A percentile compares a stretch with the other conserved stretches of the same genome.
Evolutionary conservation across 2,888 invertebrate genomes (phyloP).

Genomic region (Heliothis peltigera): DNA sequence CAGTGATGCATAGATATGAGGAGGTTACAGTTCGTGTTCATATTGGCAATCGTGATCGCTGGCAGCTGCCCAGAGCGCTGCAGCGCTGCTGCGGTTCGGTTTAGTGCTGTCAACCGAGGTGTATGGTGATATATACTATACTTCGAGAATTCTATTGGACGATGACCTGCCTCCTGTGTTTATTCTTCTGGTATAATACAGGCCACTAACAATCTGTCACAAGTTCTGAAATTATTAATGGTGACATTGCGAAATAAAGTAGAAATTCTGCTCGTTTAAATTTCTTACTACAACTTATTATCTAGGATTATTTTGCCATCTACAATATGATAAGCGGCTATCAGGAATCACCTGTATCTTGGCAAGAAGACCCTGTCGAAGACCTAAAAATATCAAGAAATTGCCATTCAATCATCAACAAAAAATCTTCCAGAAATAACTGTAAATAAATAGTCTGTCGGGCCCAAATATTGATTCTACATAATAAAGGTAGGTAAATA

Average conservation of each 20-base stretch:
- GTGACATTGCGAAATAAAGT: too few species aligned
- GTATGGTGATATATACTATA: constrained; percentile 29
- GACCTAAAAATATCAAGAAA: too few species aligned
- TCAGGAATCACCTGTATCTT: constrained; percentile 15
- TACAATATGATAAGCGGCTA: constrained; percentile 19
- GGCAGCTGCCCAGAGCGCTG: constrained; percentile 50
- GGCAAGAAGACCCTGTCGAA: neutral
- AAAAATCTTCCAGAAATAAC: neutral
- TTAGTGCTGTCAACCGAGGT: constrained; percentile 45
- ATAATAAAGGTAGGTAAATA: neutral
- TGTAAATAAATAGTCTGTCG: neutral
- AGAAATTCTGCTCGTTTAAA: too few species aligned
- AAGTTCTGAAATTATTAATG: too few species aligned
- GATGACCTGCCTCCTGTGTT: too few species aligned
- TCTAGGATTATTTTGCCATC: too few species aligned
- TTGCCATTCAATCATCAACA: neutral
- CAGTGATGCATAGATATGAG: constrained; percentile 40
- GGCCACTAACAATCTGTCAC: too few species aligned
- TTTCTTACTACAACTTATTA: too few species aligned
- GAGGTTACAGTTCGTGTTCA: constrained; percentile 41
- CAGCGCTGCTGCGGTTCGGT: constrained; percentile 45
- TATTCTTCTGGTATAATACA: too few species aligned
- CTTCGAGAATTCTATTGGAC: constrained; percentile 31
- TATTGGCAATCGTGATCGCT: constrained; percentile 52
- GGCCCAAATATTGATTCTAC: neutral